Evolutionary conservation across 2,888 invertebrate species (phyloP), one percentile per base, ranked within the genome.

Genomic region (Cryptops parisi): DNA sequence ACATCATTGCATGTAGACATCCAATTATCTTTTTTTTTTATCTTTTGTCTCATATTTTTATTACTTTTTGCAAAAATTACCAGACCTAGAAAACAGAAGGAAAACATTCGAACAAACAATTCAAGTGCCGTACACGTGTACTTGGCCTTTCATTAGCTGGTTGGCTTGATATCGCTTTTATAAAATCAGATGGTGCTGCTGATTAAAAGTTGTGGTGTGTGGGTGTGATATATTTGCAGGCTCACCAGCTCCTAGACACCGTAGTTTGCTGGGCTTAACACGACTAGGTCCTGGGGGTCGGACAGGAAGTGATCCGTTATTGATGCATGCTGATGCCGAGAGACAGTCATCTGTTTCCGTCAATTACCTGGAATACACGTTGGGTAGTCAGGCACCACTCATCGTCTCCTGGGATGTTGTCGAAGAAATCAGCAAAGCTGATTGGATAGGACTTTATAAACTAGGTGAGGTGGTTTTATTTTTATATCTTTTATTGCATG

Each of bases 401-500:
- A 63, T 63, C 39, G 63, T 71, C 27, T 61, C 62, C 6, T 71
- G 70, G 70, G 66, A 68, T 55, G 66, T 70, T 23, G 63, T 63
- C 41, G 68, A 68, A 49, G 65, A 67, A 52, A 64, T 65, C 5
- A 64, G 64, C 17, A 63, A 65, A 12, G 62, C 64, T 45, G 71
- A 71, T 59, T 70, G 70, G 70, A 70, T 71, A 54, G 71, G 69
- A 15, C 63, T 70, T 19, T 71, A 67, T 60, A 63, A 62, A 45
- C 60, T 63, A 58, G 69, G 70, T 70, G 59, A 57, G 33, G 6
- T 9, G 6, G 33, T 33, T 33, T 33, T 33, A 33, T 15, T 15
- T 33, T 33, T 9, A 33, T 9, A 33, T 33, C 15, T 33, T 33
- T 33, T 15, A 33, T 33, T 9, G 6, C 33, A 9, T 33, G 9